Conservation (phyloP, 2,113 vertebrate species). For the Pteropus alecto region DNA sequence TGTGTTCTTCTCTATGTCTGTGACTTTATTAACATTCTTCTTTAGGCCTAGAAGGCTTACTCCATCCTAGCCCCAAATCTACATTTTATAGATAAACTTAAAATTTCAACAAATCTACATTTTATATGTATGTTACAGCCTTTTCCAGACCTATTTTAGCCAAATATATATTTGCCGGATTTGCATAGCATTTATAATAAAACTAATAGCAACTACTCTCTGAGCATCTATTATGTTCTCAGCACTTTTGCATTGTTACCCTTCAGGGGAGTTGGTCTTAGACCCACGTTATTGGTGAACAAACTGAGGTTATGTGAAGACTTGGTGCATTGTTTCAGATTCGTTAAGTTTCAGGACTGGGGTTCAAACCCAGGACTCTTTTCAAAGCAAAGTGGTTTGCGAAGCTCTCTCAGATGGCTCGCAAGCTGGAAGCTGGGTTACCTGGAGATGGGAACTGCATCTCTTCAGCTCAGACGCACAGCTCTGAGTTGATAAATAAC, state of each 20-base stretch:
- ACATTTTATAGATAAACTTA: not conserved
- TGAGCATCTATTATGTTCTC: not conserved
- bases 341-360: not conserved
- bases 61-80: not conserved
- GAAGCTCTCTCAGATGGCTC: not conserved
- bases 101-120: not conserved
- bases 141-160: not conserved
- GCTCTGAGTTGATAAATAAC: not conserved
- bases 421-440: not conserved
- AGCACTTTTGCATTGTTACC: not conserved
- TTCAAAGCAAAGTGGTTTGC: not conserved
- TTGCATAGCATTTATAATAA: not conserved
- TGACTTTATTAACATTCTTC: not conserved
- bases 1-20: not conserved
- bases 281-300: not conserved
- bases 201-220: not conserved
- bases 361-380: not conserved
- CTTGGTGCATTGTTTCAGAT: not conserved
- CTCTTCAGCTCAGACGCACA: not conserved
- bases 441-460: not conserved
- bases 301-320: not conserved
- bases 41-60: not conserved
- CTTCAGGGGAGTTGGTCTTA: not conserved
- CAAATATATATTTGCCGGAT: not conserved
- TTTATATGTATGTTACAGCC: not conserved